A percentile compares a stretch with the other conserved stretches of the same genome.
Evolutionary conservation across 2,797 vertebrate species (phyloP).

Genomic region (Anguilla megastoma): DNA sequence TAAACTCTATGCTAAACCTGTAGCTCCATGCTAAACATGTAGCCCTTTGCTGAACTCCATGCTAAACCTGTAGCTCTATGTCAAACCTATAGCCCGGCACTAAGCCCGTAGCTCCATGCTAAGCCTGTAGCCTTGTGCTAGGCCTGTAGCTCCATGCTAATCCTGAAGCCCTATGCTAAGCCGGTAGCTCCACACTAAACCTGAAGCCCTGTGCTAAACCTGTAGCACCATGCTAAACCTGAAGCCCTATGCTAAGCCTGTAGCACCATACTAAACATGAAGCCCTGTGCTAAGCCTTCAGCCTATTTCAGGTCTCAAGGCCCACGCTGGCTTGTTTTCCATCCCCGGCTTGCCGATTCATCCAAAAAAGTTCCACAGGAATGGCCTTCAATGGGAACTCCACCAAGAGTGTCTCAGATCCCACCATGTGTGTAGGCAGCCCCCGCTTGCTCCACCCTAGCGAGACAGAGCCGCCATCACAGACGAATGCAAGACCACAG

Average conservation of each 20-base stretch:
- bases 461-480: not conserved
- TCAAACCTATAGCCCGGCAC: not conserved
- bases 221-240: no score
- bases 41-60: not conserved
- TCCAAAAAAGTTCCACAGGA: slow-evolving; percentile 10
- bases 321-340: no score
- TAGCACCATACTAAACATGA: no score
- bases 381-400: not conserved
- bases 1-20: not conserved
- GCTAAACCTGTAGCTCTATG: not conserved
- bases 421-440: not conserved
- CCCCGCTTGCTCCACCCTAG: not conserved
- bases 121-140: not conserved
- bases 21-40: no score
- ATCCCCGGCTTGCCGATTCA: slow-evolving; percentile 7
- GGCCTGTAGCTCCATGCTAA: not conserved
- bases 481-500: not conserved
- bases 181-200: not conserved
- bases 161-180: not conserved
- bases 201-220: no score
- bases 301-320: slow-evolving; percentile 1
- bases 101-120: not conserved
- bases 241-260: not conserved
- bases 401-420: not conserved
- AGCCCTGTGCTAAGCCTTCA: not conserved